phyloP scores from a whole-genome alignment of 2,113 vertebrate species.

The Todiramphus chloris region DNA sequence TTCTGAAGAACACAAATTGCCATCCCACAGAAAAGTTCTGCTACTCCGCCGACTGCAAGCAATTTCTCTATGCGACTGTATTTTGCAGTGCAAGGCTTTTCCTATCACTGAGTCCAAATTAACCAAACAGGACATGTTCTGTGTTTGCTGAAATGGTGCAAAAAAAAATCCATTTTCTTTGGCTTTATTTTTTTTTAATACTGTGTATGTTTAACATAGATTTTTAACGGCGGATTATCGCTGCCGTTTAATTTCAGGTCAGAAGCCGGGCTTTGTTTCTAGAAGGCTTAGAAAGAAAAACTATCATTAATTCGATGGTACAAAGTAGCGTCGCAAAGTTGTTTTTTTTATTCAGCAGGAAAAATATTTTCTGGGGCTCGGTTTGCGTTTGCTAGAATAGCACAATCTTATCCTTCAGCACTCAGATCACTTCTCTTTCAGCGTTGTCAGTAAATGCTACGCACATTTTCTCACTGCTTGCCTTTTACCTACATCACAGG shows the following conservation, averaged over 20 bases:
- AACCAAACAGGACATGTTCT: accelerated
- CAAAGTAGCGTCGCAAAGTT: neutral
- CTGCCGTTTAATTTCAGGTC: neutral
- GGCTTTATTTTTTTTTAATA: neutral
- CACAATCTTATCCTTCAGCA: neutral
- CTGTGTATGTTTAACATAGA: neutral
- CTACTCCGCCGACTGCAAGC: accelerated
- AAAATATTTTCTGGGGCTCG: neutral
- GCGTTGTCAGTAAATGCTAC: neutral
- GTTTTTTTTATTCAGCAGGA: neutral
- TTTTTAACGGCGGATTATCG: neutral
- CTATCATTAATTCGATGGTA: neutral
- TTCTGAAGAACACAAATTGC: neutral
- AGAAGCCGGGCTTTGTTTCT: neutral
- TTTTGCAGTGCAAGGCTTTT: neutral
- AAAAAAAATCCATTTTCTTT: neutral
- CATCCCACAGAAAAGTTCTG: neutral
- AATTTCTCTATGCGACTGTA: accelerated
- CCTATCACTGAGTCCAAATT: neutral
- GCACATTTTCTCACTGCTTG: neutral
- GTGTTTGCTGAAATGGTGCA: neutral
- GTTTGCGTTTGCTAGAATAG: neutral
- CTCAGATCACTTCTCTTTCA: accelerated
- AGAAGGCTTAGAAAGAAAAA: constrained; percentile 33
- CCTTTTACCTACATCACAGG: neutral